Evolutionary conservation across 2,888 invertebrate genomes (phyloP), one percentile per base, ranked within the genome.

Genomic region (Cactoblastis cactorum): DNA sequence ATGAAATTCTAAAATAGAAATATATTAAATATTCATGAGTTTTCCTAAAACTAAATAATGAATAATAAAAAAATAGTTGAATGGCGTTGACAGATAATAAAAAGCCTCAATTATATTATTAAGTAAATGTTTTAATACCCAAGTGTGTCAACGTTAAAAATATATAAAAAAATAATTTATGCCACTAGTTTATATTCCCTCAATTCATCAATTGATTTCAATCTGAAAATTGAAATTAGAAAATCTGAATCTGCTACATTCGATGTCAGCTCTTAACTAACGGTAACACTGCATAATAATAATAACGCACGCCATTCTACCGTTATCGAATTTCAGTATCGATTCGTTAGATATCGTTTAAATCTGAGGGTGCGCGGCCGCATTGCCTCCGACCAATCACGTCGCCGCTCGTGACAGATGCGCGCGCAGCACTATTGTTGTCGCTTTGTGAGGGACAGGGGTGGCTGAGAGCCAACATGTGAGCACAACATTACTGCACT

Each of bases 351-450:
- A 64, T 66, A 69, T 75, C 70, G 74, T 82, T 77, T 67, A 86
- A 87, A 88, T 88, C 87, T 70, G 78, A 65, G 84, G 83, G 86
- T 81, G 83, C 78, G 78, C 69, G 63, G 69, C 60, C 59, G 56
- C 43, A 51, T 33, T 24, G 12, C 18, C 47, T 45, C 50, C 65
- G 62, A 65, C 84, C 83, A 83, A 83, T 83, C 77, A 69, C 67
- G 58, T 47, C 50, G 52, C 57, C 12, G 54, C 54, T 34, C 51
- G 60, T 55, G 81, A 78, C 88, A 89, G 88, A 89, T 88, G 88
- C 86, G 80, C 79, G 65, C 63, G 73, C 78, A 72, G 59, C 58
- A 59, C 73, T 61, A 83, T 87, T 87, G 84, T 86, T 63, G 61
- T 71, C 58, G 78, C 65, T 79, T 86, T 85, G 83, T 83, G 73